Evolutionary conservation across 2,113 vertebrate species (phyloP).

Genomic region (Equus przewalskii): DNA sequence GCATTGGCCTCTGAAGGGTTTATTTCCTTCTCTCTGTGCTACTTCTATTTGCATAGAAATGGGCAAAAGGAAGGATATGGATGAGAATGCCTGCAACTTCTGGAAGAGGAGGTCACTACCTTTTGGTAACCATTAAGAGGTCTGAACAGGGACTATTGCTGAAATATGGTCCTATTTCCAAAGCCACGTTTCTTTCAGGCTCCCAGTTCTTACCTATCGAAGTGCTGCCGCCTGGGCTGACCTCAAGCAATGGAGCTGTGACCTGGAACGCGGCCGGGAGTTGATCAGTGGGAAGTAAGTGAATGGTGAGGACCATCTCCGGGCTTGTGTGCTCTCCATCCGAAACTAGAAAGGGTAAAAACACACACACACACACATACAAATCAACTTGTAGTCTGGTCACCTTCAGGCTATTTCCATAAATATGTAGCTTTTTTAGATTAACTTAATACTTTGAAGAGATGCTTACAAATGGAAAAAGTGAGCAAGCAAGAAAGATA

Average conservation of each 20-base stretch:
- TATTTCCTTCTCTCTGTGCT: constrained; percentile 5
- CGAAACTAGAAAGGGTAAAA: constrained; percentile 89
- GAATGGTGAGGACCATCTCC: constrained; percentile 94
- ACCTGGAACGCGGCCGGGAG: constrained; percentile 93
- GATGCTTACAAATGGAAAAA: constrained; percentile 25
- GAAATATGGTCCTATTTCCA: neutral
- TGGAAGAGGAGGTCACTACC: neutral
- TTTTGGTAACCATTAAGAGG: neutral
- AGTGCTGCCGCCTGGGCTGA: constrained; percentile 92
- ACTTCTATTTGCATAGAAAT: constrained; percentile 56
- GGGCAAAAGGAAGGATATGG: neutral
- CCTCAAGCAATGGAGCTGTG: constrained; percentile 92
- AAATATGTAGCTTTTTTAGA: neutral
- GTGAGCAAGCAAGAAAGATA: neutral
- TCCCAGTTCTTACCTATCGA: constrained; percentile 91
- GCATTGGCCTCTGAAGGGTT: constrained; percentile 11
- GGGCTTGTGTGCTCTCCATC: constrained; percentile 93
- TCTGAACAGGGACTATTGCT: neutral
- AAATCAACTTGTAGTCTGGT: neutral
- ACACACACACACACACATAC: rapidly evolving
- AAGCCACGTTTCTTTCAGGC: neutral
- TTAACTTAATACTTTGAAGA: neutral
- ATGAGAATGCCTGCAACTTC: neutral
- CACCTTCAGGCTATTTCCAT: neutral
- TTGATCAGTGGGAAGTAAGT: constrained; percentile 91